phyloP scores from a whole-genome alignment of 1,140 invertebrate species.

The Sarcophaga bullata region DNA sequence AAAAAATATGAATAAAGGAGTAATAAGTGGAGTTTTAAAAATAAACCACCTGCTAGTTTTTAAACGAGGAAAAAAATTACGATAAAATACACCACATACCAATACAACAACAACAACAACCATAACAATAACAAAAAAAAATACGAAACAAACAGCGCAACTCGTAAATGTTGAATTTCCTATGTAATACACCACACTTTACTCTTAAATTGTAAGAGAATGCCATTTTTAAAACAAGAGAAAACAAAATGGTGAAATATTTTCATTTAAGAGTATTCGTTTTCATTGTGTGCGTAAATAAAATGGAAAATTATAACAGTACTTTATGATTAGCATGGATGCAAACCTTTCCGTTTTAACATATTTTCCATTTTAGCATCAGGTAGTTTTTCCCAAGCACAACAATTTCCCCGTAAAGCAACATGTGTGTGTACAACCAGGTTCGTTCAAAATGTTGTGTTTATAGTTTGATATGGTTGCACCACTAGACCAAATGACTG shows the following conservation, averaged over 20 bases:
- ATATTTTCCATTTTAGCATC: constrained; percentile 29
- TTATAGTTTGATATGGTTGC: constrained; percentile 11
- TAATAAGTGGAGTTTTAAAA: neutral
- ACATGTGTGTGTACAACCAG: constrained; percentile 46
- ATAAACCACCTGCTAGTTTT: neutral
- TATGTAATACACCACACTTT: neutral
- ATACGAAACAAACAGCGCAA: neutral
- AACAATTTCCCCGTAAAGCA: constrained; percentile 47
- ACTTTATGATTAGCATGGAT: neutral
- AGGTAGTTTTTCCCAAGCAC: constrained; percentile 31
- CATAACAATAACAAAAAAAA: too few relatives aligned
- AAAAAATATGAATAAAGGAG: neutral
- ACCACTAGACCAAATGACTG: neutral
- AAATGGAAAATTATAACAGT: constrained; percentile 21
- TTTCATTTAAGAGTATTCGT: neutral
- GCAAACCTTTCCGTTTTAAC: constrained; percentile 30
- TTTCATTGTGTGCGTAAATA: neutral
- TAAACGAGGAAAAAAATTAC: neutral
- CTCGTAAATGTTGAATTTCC: neutral
- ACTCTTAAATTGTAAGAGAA: neutral
- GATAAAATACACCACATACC: neutral
- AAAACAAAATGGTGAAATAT: neutral
- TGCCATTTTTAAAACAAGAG: neutral
- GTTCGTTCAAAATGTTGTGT: constrained; percentile 36
- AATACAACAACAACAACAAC: too few relatives aligned